Evolutionary conservation across 1,140 invertebrate genomes (phyloP), one percentile per base, ranked within the genome.

Genomic region (Bombus balteatus): DNA sequence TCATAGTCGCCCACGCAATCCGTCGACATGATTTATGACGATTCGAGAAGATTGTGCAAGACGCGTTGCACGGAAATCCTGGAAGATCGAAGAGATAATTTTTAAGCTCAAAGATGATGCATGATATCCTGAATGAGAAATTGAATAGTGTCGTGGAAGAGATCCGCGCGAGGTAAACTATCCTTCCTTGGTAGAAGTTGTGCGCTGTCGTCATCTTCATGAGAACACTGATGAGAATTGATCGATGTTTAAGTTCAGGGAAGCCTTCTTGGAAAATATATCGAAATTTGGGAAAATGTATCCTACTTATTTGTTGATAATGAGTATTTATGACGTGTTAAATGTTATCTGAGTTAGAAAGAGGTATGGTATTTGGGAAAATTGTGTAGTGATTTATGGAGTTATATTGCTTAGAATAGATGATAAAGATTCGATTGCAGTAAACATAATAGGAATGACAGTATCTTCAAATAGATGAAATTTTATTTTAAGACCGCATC

Each of bases 21-120:
- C 85, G 76, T 80, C 83, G 84, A 79, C 86, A 90, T 89, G 89
- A 90, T 90, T 90, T 90, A 90, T 70, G 85, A 81, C 72, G 81
- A 89, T 80, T 90, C 75, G 18, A 32, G 80, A 59, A 65, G 80
- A 87, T 90, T 90, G 85, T 76, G 87, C 72, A 89, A 90, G 81
- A 47, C 77, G 80, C 76, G 28, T 72, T 74, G 73, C 83, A 59
- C 88, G 78, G 82, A 87, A 88, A 88, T 88, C 81, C 86, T 74
- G 86, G 57, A 85, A 81, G 86, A 88, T 88, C 87, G 78, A 86
- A 75, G 78, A 85, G 83, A 89, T 88, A 79, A 72, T 81, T 81
- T 87, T 88, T 85, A 57, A 85, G 57, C 77, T 88, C 72, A 66
- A 68, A 57, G 87, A 65, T 88, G 88, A 89, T 79, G 76, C 74